A percentile compares a stretch with the other conserved stretches of the same genome.
Conservation (phyloP, 2,797 vertebrate species). For the Sebastes hopkinsi region DNA sequence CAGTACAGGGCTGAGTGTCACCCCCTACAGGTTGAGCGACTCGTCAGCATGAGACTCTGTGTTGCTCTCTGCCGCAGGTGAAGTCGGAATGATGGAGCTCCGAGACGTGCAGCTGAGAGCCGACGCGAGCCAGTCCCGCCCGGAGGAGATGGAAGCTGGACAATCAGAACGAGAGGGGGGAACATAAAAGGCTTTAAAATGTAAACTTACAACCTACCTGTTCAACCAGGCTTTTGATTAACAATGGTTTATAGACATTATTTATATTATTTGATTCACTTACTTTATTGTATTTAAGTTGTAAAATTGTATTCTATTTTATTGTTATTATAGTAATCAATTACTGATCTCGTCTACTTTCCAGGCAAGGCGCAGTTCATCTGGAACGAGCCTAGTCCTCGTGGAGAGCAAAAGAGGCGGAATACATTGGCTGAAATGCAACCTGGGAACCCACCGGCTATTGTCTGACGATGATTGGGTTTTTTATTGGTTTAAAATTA, state of each 20-base stretch:
- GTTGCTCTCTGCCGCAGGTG: constrained; percentile 28
- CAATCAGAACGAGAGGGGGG: background rate
- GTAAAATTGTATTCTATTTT: too few relatives aligned
- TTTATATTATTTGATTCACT: background rate
- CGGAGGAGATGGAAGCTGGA: constrained; percentile 62
- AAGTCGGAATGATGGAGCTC: constrained; percentile 37
- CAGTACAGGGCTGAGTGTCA: background rate
- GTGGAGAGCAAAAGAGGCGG: too few relatives aligned
- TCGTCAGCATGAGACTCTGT: constrained; percentile 31
- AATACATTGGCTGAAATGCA: too few relatives aligned
- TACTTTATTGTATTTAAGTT: background rate
- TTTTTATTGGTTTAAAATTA: too few relatives aligned
- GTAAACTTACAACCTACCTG: background rate
- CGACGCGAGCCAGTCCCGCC: constrained; percentile 69
- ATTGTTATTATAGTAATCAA: too few relatives aligned
- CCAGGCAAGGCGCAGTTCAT: too few relatives aligned
- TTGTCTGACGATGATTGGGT: too few relatives aligned
- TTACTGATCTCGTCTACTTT: too few relatives aligned
- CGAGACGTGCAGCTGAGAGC: constrained; percentile 66
- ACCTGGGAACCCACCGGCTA: too few relatives aligned
- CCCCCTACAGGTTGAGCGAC: constrained; percentile 49
- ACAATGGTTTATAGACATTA: too few relatives aligned
- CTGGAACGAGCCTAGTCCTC: too few relatives aligned
- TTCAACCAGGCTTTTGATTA: background rate
- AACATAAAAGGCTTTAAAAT: background rate